Conservation (phyloP, 2,113 vertebrate species). For the Calidris pugnax region DNA sequence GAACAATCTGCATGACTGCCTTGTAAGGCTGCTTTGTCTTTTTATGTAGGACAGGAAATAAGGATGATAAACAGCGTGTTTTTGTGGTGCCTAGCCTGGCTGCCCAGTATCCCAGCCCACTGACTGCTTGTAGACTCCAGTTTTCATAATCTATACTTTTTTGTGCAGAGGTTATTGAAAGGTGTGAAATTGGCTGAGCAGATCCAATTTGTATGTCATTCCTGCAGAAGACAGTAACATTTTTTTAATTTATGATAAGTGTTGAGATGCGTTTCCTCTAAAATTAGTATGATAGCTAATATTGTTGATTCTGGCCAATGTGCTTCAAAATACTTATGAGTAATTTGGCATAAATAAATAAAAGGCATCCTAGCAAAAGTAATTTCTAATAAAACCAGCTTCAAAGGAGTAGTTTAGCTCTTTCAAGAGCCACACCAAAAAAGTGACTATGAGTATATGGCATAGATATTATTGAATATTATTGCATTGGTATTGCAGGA, state of each 20-base stretch:
- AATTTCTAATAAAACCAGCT: not conserved
- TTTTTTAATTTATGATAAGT: not conserved
- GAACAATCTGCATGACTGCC: not conserved
- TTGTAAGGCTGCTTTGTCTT: not conserved
- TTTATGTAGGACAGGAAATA: not conserved
- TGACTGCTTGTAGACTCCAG: not conserved
- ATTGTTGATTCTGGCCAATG: not conserved
- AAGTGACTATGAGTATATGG: not conserved
- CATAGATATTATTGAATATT: not conserved
- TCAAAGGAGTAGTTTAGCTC: not conserved
- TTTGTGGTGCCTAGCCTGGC: not conserved
- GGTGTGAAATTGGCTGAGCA: not conserved
- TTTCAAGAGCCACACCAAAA: not conserved
- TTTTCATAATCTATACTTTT: not conserved
- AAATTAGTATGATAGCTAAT: not conserved
- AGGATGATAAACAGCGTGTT: fast-evolving
- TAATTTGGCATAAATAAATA: not conserved
- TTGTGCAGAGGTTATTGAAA: not conserved
- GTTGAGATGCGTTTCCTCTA: not conserved
- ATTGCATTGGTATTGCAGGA: not conserved
- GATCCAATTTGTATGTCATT: not conserved
- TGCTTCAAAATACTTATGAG: not conserved
- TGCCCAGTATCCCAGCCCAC: not conserved
- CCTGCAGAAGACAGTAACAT: not conserved
- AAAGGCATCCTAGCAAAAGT: not conserved